phyloP scores from a whole-genome alignment of 1,140 invertebrate species.

The Coelopa frigida region DNA sequence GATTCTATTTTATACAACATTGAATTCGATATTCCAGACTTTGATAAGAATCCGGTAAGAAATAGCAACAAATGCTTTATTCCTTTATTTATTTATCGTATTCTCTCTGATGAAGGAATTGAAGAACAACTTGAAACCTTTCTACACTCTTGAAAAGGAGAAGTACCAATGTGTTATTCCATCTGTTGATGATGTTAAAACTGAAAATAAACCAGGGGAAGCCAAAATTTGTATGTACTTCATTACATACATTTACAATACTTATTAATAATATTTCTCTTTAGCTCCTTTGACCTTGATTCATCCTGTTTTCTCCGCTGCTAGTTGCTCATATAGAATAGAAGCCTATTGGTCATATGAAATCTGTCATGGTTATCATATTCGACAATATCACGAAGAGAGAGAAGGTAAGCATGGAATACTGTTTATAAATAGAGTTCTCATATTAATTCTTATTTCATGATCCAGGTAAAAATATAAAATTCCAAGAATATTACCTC shows the following conservation, averaged over 20 bases:
- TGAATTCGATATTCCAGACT: constrained; percentile 63
- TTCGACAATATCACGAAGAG: constrained; percentile 93
- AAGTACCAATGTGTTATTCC: constrained; percentile 71
- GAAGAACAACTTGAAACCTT: constrained; percentile 48
- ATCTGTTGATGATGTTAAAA: constrained; percentile 53
- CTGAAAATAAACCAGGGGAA: constrained; percentile 52
- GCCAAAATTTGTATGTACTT: constrained; percentile 50
- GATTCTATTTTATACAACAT: constrained; percentile 75
- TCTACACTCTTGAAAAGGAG: constrained; percentile 61
- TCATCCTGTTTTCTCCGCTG: constrained; percentile 63
- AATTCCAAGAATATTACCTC: constrained; percentile 73
- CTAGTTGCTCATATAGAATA: constrained; percentile 75
- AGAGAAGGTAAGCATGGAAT: constrained; percentile 56
- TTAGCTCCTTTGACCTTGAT: constrained; percentile 67
- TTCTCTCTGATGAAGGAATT: constrained; percentile 41
- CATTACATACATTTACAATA: background rate
- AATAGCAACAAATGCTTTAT: background rate
- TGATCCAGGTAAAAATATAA: constrained; percentile 59
- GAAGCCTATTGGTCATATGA: constrained; percentile 98
- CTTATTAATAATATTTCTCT: background rate
- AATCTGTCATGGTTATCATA: constrained; percentile 84
- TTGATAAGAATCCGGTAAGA: constrained; percentile 25
- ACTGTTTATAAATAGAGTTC: background rate
- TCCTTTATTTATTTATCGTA: background rate
- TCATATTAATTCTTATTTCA: background rate